These are phyloP conservation scores for Eulemur coronatus DNA, from an alignment of 2,797 vertebrate species.

Conservation along the genomic window DNA sequence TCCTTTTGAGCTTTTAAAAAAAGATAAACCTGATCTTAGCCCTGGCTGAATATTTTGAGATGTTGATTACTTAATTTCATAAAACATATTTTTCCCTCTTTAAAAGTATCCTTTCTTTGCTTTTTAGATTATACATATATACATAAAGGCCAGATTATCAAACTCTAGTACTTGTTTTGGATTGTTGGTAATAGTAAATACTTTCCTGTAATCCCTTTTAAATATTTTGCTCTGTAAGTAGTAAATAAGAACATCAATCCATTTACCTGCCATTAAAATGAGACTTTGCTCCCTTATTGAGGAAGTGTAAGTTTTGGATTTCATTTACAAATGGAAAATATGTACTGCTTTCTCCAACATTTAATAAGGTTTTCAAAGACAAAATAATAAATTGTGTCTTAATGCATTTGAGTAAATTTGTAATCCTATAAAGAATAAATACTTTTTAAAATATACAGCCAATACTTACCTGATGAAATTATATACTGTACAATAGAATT, in stretches of 20 bases:
- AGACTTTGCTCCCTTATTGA: neutral
- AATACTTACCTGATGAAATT: conserved; percentile 51
- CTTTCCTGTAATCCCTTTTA: neutral
- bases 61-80: conserved; percentile 2
- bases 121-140: neutral
- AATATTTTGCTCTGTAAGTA: conserved; percentile 20
- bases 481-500: neutral
- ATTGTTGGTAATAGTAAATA: conserved; percentile 22
- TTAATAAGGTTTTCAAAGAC: conserved; percentile 33
- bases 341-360: neutral
- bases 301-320: neutral
- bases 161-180: neutral
- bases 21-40: neutral
- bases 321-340: neutral
- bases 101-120: neutral
- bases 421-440: conserved; percentile 21
- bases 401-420: conserved; percentile 22
- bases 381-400: neutral
- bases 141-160: neutral
- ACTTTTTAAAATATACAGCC: neutral
- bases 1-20: conserved; percentile 1
- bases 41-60: conserved; percentile 15
- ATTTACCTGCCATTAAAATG: neutral
- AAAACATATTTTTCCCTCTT: neutral
- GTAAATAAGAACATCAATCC: neutral